phyloP scores from a whole-genome alignment of 2,888 invertebrate species.

The Pterobdella sp. region DNA sequence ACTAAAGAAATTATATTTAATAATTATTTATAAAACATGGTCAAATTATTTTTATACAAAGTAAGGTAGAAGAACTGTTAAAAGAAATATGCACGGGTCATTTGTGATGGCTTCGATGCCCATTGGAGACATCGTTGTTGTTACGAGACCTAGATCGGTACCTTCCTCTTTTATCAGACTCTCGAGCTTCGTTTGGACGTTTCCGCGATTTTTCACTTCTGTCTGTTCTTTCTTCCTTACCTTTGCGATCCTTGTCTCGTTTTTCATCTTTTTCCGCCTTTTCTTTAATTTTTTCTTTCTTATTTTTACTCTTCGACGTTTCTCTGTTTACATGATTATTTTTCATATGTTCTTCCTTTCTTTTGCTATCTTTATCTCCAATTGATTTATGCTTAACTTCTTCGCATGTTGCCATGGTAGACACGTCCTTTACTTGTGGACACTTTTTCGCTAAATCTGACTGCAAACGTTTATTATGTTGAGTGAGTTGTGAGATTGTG shows the following conservation, averaged over 20 bases:
- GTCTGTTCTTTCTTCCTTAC: not conserved
- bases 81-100: too few species aligned
- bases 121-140: slow-evolving; percentile 4
- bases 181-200: not conserved
- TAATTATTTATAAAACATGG: too few species aligned
- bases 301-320: not conserved
- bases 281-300: not conserved
- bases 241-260: not conserved
- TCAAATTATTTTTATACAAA: too few species aligned
- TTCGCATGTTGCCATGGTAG: not conserved
- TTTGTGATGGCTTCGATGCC: not conserved
- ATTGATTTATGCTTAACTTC: not conserved
- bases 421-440: slow-evolving; percentile 2
- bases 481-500: not conserved
- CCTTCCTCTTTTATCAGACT: not conserved
- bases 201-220: slow-evolving; percentile 5
- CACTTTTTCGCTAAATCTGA: not conserved
- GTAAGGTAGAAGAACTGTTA: too few species aligned
- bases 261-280: not conserved
- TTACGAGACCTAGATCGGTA: not conserved
- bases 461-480: not conserved
- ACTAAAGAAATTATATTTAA: too few species aligned
- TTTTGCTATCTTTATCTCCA: not conserved
- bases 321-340: not conserved
- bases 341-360: not conserved